Evolutionary conservation across 2,797 vertebrate species (phyloP).

Genomic region (Netta rufina): DNA sequence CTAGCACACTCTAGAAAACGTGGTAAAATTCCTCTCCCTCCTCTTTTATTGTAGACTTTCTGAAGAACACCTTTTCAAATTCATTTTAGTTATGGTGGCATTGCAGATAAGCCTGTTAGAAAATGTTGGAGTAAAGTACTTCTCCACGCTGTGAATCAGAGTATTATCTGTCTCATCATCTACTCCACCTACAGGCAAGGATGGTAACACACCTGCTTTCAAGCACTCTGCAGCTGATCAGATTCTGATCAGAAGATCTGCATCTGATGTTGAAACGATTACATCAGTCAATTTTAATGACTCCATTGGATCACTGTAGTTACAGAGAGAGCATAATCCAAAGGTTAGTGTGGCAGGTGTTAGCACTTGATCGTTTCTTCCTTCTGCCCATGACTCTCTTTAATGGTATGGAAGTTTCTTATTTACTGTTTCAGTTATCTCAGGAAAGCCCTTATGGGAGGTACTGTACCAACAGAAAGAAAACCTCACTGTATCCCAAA

Average conservation of each 20-base stretch:
- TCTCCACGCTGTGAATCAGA: not conserved
- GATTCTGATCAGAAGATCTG: not conserved
- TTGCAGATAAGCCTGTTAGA: not conserved
- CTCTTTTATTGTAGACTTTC: not conserved
- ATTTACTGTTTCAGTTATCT: not conserved
- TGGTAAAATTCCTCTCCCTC: not conserved
- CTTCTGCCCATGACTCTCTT: not conserved
- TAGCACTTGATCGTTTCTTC: not conserved
- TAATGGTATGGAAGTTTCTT: not conserved
- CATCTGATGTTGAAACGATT: not conserved
- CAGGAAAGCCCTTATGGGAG: not conserved
- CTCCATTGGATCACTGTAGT: not conserved
- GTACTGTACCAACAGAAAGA: not conserved
- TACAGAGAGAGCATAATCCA: not conserved
- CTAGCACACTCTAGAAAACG: constrained; percentile 10
- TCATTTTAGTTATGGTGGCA: not conserved
- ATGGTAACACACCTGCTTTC: not conserved
- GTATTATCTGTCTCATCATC: not conserved
- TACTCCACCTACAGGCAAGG: not conserved
- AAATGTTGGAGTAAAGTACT: not conserved
- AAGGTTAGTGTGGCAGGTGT: not conserved
- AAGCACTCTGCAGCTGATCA: not conserved
- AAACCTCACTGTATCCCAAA: not conserved
- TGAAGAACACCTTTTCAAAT: constrained; percentile 4
- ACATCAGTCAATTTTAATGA: not conserved